A percentile compares a stretch with the other conserved stretches of the same genome.
These are phyloP conservation scores for Lordiphosa clarofinis DNA, from an alignment of 1,140 invertebrate species.

Conservation along the genomic window DNA sequence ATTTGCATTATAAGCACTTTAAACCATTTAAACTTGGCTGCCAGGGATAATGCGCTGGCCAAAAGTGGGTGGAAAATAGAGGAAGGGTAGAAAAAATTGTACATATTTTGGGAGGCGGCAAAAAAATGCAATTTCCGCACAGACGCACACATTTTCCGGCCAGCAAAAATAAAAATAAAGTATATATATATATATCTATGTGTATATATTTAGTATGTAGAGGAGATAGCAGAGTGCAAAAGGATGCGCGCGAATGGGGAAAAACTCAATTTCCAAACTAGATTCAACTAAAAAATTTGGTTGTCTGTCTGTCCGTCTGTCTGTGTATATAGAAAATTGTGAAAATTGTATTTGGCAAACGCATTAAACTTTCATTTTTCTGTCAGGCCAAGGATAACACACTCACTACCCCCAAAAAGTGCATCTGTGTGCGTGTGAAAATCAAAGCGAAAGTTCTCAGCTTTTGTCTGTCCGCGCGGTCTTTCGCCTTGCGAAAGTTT, in stretches of 20 bases:
- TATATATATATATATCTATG: constrained; percentile 7
- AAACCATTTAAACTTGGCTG: constrained; percentile 65
- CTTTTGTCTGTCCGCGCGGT: constrained; percentile 49
- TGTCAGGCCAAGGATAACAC: constrained; percentile 66
- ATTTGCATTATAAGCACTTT: constrained; percentile 69
- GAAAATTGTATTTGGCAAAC: constrained; percentile 78
- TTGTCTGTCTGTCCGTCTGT: constrained; percentile 6
- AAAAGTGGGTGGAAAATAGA: neutral
- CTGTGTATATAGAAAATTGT: constrained; percentile 41
- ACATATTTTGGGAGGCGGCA: constrained; percentile 4
- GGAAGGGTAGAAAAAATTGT: constrained; percentile 8
- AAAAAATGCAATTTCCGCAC: constrained; percentile 78
- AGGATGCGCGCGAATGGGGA: constrained; percentile 24
- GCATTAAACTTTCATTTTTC: constrained; percentile 79
- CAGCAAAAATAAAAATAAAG: constrained; percentile 43
- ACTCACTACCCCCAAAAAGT: constrained; percentile 4
- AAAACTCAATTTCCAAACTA: constrained; percentile 66
- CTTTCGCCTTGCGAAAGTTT: constrained; percentile 20
- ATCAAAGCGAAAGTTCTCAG: constrained; percentile 77
- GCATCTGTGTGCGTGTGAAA: constrained; percentile 53
- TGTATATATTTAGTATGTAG: constrained; percentile 2
- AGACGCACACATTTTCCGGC: constrained; percentile 78
- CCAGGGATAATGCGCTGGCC: constrained; percentile 15
- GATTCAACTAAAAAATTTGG: constrained; percentile 36
- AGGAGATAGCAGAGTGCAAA: neutral